Percentiles rank a stretch among this genome's conserved stretches.
Evolutionary conservation across 2,113 vertebrate species (phyloP).

Genomic region (Leucosticte australis): DNA sequence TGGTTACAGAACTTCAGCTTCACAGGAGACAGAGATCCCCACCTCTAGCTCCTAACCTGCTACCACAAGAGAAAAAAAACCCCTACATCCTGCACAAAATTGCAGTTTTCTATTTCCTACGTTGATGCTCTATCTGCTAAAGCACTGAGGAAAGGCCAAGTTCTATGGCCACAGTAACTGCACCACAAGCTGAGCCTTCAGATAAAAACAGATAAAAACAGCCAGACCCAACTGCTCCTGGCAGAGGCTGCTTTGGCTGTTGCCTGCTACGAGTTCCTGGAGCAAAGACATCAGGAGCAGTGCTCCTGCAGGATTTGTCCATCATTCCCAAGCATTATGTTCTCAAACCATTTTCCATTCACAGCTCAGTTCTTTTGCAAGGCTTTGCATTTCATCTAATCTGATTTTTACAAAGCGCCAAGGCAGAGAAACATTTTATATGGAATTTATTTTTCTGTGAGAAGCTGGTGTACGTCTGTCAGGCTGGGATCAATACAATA

Average conservation of each 20-base stretch:
- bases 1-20: neutral
- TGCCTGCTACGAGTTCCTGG: neutral
- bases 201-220: neutral
- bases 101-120: neutral
- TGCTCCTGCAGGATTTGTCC: neutral
- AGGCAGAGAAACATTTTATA: neutral
- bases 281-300: neutral
- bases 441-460: neutral
- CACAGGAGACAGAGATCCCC: neutral
- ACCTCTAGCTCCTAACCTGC: neutral
- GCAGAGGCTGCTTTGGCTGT: neutral
- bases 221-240: neutral
- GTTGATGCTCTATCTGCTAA: neutral
- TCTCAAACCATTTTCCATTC: neutral
- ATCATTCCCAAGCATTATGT: neutral
- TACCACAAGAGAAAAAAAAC: neutral
- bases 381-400: neutral
- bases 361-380: neutral
- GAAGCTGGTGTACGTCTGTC: neutral
- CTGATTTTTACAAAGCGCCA: neutral
- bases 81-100: neutral
- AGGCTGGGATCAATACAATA: neutral
- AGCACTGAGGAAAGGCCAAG: neutral
- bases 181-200: neutral
- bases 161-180: neutral